Base-by-base conservation (phyloP, 2,113 vertebrate species). In the Leiothrix lutea region DNA sequence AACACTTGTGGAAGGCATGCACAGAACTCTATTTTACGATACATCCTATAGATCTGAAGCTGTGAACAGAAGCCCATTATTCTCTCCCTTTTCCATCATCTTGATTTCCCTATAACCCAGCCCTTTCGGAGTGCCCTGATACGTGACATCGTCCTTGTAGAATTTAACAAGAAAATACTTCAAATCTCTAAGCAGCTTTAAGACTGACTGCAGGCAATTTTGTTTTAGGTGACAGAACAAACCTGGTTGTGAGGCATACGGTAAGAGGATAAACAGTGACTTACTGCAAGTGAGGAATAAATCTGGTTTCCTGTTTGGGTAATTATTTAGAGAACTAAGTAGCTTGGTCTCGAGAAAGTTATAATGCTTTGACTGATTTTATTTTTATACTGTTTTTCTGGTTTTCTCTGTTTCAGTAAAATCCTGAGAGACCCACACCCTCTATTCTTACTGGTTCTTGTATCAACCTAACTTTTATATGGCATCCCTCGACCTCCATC, bases 1-100 rank as follows among this genome's bases (percentile, higher is more conserved):
- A 93, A 82, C 80, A 26, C 66, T 80, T 40, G 69, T 12, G 10
- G 73, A 92, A 77, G 71, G 94, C 88, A 67, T 72, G 75, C 44
- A 47, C 69, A 25, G 36, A 91, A 70, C 71, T 73, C 2, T 36
- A 56, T 66, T 94, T 94, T 89, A 85, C 0, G 0, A 67, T 53
- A 80, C n/a, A 78, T 72, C 54, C 91, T 89, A 69, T 58, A 72
- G 75, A 74, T 88, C 40, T 79, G 90, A 72, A 77, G 74, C 51
- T 53, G 86, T 91, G 94, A 96, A 91, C 61, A 92, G 48, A 92
- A 96, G 65, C 25, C 78, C 45, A 31, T 86, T 91, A 50, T 94
- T 95, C 80, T 88, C 64, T 80, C 45, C 47, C 33, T 85, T 85
- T 78, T 71, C 80, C 69, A 15, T 17, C 23, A 80, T 60, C 35